phyloP scores from a whole-genome alignment of 1,140 invertebrate genomes.

The Aleiodes sp. region DNA sequence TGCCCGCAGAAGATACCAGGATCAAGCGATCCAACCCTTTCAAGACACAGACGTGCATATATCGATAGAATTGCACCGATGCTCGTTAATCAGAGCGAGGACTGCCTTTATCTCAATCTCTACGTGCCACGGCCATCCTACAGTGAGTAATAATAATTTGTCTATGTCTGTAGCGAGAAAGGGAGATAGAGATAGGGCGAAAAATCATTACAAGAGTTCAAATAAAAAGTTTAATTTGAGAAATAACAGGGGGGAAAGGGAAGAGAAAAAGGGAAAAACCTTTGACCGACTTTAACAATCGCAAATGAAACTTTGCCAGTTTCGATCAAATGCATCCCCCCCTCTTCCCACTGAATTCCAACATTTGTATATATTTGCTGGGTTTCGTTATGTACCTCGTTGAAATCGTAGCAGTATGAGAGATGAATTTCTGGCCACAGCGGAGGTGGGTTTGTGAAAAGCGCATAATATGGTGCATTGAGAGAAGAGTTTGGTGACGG shows the following conservation, averaged over 20 bases:
- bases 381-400: not conserved
- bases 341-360: not conserved
- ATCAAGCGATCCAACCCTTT: constrained; percentile 77
- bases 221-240: not conserved
- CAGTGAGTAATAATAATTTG: constrained; percentile 70
- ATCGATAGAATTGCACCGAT: constrained; percentile 83
- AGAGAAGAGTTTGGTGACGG: constrained; percentile 21
- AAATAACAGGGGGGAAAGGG: not conserved
- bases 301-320: not conserved
- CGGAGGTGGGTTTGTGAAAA: not conserved
- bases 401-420: not conserved
- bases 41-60: constrained; percentile 81
- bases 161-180: constrained; percentile 8
- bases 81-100: constrained; percentile 91
- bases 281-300: not conserved
- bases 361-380: constrained; percentile 7
- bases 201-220: no score
- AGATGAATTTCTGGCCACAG: not conserved
- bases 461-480: constrained; percentile 22
- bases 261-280: constrained; percentile 22
- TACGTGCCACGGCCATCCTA: constrained; percentile 82
- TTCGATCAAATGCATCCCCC: not conserved
- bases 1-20: constrained; percentile 87
- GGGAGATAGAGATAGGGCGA: not conserved
- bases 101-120: constrained; percentile 96